Conservation (phyloP, 2,797 vertebrate genomes). For the Bovichtus variegatus region DNA sequence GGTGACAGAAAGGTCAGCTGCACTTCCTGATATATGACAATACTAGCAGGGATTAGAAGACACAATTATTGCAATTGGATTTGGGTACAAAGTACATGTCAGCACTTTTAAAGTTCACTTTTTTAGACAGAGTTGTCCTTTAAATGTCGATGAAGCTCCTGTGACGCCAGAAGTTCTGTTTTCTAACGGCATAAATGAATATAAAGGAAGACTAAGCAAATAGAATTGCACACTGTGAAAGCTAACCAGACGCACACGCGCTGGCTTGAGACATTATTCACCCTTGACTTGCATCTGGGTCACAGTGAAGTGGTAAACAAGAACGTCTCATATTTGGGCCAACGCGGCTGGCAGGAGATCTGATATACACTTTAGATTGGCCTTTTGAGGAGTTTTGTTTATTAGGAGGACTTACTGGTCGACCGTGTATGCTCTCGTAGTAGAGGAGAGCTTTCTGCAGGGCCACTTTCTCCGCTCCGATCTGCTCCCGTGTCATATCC, state of each 20-base stretch:
- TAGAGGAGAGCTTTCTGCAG: conserved; percentile 95
- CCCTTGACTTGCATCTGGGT: conserved; percentile 62
- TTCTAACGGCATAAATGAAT: neutral
- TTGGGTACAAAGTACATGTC: neutral
- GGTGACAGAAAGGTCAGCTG: conserved; percentile 36
- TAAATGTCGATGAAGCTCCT: neutral
- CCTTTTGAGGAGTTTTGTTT: neutral
- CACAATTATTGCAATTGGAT: conserved; percentile 25
- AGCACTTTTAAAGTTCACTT: neutral
- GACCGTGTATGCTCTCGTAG: conserved; percentile 96
- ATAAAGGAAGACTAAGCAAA: neutral
- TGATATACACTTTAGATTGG: neutral
- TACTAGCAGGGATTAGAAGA: conserved; percentile 1
- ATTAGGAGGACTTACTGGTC: conserved; percentile 89
- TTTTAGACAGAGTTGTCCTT: neutral
- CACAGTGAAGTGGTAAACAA: conserved; percentile 40
- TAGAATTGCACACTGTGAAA: neutral
- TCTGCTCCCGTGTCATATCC: conserved; percentile 99
- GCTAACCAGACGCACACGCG: neutral
- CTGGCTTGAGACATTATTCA: conserved; percentile 50
- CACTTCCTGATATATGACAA: conserved; percentile 19
- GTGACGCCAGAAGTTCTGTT: neutral
- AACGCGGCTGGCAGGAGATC: conserved; percentile 9
- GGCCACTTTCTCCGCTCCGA: conserved; percentile 94
- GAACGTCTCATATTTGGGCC: conserved; percentile 6